Evolutionary conservation across 2,797 vertebrate genomes (phyloP).

Genomic region (Ictinia mississippiensis): DNA sequence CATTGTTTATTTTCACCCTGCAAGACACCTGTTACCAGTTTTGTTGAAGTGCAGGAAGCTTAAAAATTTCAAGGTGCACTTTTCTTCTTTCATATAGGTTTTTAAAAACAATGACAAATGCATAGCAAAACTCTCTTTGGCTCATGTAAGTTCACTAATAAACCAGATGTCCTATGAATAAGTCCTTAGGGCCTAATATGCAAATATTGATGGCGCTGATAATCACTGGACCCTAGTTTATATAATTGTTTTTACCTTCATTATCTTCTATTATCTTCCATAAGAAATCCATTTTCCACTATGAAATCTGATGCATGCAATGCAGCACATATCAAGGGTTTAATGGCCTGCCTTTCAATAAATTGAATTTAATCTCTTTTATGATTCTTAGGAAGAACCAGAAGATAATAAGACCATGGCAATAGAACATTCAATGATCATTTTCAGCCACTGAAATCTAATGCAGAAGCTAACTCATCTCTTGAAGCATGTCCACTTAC

Average conservation of each 20-base stretch:
- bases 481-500: slow-evolving; percentile 24
- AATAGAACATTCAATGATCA: slow-evolving; percentile 38
- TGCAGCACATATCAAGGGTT: slow-evolving; percentile 54
- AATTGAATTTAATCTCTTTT: slow-evolving; percentile 75
- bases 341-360: slow-evolving; percentile 70
- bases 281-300: slow-evolving; percentile 63
- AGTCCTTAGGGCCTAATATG: slow-evolving; percentile 54
- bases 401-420: slow-evolving; percentile 44
- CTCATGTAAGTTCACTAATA: slow-evolving; percentile 52
- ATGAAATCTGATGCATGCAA: slow-evolving; percentile 34
- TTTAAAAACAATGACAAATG: slow-evolving; percentile 42
- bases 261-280: slow-evolving; percentile 63
- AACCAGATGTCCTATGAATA: slow-evolving; percentile 52
- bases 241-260: slow-evolving; percentile 70
- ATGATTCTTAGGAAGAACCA: slow-evolving; percentile 61
- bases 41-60: not conserved
- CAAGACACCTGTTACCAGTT: not conserved
- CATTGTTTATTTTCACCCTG: not conserved
- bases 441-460: slow-evolving; percentile 44
- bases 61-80: not conserved
- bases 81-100: not conserved
- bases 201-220: slow-evolving; percentile 69
- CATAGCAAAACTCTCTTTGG: slow-evolving; percentile 32
- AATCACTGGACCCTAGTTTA: slow-evolving; percentile 62
- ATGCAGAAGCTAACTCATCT: slow-evolving; percentile 34